A percentile compares a stretch with the other conserved stretches of the same genome.
Conservation (phyloP, 1,140 invertebrate species). For the Drosophila orosa region DNA sequence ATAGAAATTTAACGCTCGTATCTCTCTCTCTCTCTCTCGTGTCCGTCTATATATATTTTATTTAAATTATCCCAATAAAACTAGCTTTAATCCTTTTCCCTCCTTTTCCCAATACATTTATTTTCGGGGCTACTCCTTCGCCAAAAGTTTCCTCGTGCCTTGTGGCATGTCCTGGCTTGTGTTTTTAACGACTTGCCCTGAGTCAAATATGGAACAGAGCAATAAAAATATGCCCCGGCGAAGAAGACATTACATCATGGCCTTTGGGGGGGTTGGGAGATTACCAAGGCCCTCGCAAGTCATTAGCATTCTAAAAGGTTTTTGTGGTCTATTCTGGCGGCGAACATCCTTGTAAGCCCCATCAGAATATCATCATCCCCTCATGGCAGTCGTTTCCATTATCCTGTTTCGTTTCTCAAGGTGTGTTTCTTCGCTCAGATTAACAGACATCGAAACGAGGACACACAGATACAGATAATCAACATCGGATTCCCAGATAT, state of each 20-base stretch:
- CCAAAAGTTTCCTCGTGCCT: constrained; percentile 50
- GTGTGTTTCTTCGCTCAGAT: constrained; percentile 39
- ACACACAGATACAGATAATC: constrained; percentile 1
- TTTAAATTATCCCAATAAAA: constrained; percentile 61
- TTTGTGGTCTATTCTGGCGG: constrained; percentile 57
- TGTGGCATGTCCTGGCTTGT: constrained; percentile 62
- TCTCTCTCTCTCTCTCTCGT: constrained; percentile 3
- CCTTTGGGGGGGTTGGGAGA: neutral
- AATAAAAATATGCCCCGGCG: constrained; percentile 60
- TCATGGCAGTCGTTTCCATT: constrained; percentile 21
- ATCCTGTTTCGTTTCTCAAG: constrained; percentile 33
- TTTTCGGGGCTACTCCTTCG: neutral
- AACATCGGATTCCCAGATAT: neutral
- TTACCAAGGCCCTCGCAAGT: constrained; percentile 59
- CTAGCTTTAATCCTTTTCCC: constrained; percentile 20
- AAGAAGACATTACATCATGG: constrained; percentile 47
- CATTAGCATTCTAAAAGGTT: constrained; percentile 82
- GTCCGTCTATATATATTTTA: constrained; percentile 50
- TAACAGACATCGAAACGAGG: constrained; percentile 1
- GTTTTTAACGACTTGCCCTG: constrained; percentile 66
- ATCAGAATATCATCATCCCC: constrained; percentile 39
- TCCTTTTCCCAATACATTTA: constrained; percentile 17
- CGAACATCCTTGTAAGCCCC: constrained; percentile 26
- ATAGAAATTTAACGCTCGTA: constrained; percentile 41
- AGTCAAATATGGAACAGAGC: constrained; percentile 53